Conservation (phyloP, 1,140 invertebrate species). For the Drosophila subobscura region DNA sequence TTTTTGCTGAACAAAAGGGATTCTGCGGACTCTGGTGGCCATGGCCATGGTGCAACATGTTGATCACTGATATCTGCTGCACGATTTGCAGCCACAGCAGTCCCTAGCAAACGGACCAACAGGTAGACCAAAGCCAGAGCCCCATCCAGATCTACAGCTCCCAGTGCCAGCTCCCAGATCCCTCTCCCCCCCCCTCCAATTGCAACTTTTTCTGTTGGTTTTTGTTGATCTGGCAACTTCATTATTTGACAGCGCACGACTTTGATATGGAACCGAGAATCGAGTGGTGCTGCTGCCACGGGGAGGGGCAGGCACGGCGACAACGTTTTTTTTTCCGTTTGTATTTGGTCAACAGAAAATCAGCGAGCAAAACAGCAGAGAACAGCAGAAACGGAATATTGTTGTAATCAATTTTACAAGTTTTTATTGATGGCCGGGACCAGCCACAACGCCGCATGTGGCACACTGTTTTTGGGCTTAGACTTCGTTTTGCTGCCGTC, state of each 20-base stretch:
- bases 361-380: too few relatives aligned
- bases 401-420: constrained; percentile 79
- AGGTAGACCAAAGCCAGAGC: constrained; percentile 53
- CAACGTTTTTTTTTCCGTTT: constrained; percentile 17
- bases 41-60: constrained; percentile 67
- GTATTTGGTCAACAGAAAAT: constrained; percentile 25
- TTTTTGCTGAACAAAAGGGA: constrained; percentile 23
- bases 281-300: constrained; percentile 4
- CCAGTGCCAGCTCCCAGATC: constrained; percentile 23
- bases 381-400: constrained; percentile 39
- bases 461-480: constrained; percentile 53
- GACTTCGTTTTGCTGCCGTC: constrained; percentile 9
- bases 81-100: constrained; percentile 58
- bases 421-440: constrained; percentile 62
- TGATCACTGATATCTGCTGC: constrained; percentile 78
- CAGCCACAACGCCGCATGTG: constrained; percentile 53
- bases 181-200: constrained; percentile 40
- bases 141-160: too few relatives aligned
- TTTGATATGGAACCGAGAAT: constrained; percentile 65
- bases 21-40: constrained; percentile 24
- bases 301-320: constrained; percentile 24
- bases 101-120: constrained; percentile 30
- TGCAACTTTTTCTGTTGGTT: constrained; percentile 60
- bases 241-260: constrained; percentile 80
- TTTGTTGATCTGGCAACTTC: constrained; percentile 80